Evolutionary conservation across 2,797 vertebrate genomes (phyloP).

Genomic region (Buphagus erythrorhynchus): DNA sequence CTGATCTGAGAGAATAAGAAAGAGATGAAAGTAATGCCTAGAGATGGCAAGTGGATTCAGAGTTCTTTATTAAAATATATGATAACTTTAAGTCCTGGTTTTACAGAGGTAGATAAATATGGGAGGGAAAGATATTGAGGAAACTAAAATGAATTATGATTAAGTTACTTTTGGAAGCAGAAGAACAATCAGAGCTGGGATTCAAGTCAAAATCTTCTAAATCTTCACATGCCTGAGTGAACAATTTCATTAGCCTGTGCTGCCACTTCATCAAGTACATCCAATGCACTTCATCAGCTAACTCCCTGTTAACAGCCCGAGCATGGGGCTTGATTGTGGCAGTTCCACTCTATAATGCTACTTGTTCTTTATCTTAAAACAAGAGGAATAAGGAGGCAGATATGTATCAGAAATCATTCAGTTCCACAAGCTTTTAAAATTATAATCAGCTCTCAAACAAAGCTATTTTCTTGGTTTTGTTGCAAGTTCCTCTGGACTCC

Average conservation of each 20-base stretch:
- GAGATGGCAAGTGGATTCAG: background rate
- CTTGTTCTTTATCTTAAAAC: background rate
- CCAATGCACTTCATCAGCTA: slow-evolving; percentile 1
- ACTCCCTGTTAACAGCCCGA: background rate
- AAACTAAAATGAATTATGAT: background rate
- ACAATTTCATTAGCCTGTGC: background rate
- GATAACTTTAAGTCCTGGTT: background rate
- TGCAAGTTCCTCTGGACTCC: background rate
- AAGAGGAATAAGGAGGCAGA: background rate
- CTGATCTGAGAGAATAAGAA: background rate
- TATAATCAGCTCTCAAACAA: background rate
- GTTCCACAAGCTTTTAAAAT: background rate
- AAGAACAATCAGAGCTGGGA: background rate
- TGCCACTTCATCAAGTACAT: background rate
- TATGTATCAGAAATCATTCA: background rate
- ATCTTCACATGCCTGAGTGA: background rate
- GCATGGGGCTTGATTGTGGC: background rate
- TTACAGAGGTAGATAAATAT: background rate
- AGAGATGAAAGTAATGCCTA: background rate
- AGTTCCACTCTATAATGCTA: background rate
- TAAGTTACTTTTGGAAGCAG: background rate
- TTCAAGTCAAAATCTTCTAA: background rate
- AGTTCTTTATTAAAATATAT: background rate
- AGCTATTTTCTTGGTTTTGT: background rate
- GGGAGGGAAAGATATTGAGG: background rate